Evolutionary conservation across 2,888 invertebrate genomes (phyloP), one percentile per base, ranked within the genome.

Genomic region (Coenonympha glycerion): DNA sequence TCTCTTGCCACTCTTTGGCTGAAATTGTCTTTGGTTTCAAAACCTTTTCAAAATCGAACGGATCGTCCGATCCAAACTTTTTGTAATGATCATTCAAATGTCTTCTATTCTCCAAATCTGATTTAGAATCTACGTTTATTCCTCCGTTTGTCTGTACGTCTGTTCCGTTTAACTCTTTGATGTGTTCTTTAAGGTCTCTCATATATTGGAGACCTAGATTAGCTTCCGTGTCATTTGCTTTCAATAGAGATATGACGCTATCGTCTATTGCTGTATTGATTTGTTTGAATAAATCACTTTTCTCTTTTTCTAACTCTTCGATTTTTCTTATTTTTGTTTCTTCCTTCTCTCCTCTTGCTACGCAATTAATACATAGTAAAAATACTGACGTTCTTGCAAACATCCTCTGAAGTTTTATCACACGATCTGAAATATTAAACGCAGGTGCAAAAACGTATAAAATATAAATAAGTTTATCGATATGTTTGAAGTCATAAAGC

Each of bases 251-350:
- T 21, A 47, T 54, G 0, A 76, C 59, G 6, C 68, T 71, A 1
- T 74, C 74, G 4, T 76, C 65, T 13, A 80, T 76, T 0, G 73
- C 73, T 8, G 42, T 24, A 16, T 71, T 67, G 2, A 80, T 71
- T 62, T 73, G 48, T 31, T 56, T 59, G 8, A 59, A 63, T 2
- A 79, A 44, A 11, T 68, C 57, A 22, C 47, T 47, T 52, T 70
- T 76, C 21, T 71, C 57, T 40, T 60, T 64, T 52, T 75, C 66
- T 18, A 78, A 53, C 6, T 57, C 55, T 49, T 59, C 18, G 45
- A 73, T 64, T n/a, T 61, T 39, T 22, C 37, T 49, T 37, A 54
- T 42, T 19, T 34, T 36, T 13, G 40, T 18, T 11, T 24, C 11
- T 40, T 31, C 28, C 26, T 31, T 31, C 18, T 15, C 18, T 4